Base-by-base conservation (phyloP, 2,888 invertebrate genomes). In the Ferrisia virgata region DNA sequence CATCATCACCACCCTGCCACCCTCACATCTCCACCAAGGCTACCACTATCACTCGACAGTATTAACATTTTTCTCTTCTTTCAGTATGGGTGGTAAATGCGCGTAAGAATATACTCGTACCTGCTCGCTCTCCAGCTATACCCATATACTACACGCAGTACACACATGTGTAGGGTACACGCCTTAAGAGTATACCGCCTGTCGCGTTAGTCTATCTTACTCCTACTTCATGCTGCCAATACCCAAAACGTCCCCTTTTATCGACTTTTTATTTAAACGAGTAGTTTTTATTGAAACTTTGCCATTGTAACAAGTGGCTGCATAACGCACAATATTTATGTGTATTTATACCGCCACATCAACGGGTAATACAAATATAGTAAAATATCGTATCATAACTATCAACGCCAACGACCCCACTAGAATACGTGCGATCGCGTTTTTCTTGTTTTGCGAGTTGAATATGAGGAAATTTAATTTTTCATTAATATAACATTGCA, bases 251-350 rank as follows among this genome's bases (percentile, higher is more conserved):
- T 36, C 72, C 72, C 28, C 72, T 76, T 76, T 76, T 76, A 76
- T 76, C 36, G 72, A 76, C 72, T 76, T 76, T 76, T 76, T 76
- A 33, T 76, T 76, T 36, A 76, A 76, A 76, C 72, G 72, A 76
- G 53, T 18, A 53, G 72, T 76, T 76, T 76, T 76, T 76, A 76
- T 76, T 76, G 72, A 76, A 76, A 76, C 72, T 76, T 76, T 76
- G 72, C 72, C 72, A 76, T 76, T 76, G 72, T 76, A 76, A 76
- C 72, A 36, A 76, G 33, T 76, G 36, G 33, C 72, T 76, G 69
- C 69, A 69, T 25, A 18, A 58, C 18, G 13, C 40, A n/a, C 40
- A 36, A 2, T 40, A 40, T 40, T 18, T 18, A 53, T 3, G 8
- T 15, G 2, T 9, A 9, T 13, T 5, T 15, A 43, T 43, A 43